A percentile compares a stretch with the other conserved stretches of the same genome.
Conservation (phyloP, 2,797 vertebrate species). For the Sparus aurata region DNA sequence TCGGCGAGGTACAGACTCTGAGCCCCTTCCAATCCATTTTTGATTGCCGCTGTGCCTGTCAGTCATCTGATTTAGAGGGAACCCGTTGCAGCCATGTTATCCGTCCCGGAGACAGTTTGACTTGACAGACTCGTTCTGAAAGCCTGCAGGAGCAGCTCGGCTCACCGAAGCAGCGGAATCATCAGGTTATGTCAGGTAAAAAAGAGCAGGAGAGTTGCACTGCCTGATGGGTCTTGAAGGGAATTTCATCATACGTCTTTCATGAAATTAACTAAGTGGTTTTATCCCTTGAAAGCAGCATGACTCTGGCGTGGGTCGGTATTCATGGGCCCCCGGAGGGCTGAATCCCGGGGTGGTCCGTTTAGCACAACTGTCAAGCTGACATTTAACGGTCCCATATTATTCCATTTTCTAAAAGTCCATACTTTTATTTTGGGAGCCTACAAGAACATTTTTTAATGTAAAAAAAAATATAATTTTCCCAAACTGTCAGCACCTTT, state of each 20-base stretch:
- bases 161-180: constrained; percentile 50
- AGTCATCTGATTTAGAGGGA: constrained; percentile 56
- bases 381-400: too few species aligned
- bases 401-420: too few species aligned
- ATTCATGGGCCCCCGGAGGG: too few species aligned
- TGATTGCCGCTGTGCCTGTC: constrained; percentile 65
- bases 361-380: too few species aligned
- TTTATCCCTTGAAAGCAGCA: neutral
- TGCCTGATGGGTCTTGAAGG: constrained; percentile 27
- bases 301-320: too few species aligned
- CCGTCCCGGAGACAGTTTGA: constrained; percentile 61
- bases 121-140: constrained; percentile 64
- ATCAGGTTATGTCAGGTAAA: constrained; percentile 62
- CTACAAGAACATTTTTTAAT: too few species aligned
- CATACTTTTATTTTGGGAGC: too few species aligned
- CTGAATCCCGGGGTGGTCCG: too few species aligned
- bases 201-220: constrained; percentile 18
- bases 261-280: constrained; percentile 1
- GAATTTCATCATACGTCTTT: constrained; percentile 7
- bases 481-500: too few species aligned
- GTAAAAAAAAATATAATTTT: too few species aligned
- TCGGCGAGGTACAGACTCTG: constrained; percentile 31
- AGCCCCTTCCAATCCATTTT: constrained; percentile 64
- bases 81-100: constrained; percentile 51
- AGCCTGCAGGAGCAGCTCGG: constrained; percentile 60